Conservation (phyloP, 2,888 invertebrate genomes). For the Coelopa pilipes region DNA sequence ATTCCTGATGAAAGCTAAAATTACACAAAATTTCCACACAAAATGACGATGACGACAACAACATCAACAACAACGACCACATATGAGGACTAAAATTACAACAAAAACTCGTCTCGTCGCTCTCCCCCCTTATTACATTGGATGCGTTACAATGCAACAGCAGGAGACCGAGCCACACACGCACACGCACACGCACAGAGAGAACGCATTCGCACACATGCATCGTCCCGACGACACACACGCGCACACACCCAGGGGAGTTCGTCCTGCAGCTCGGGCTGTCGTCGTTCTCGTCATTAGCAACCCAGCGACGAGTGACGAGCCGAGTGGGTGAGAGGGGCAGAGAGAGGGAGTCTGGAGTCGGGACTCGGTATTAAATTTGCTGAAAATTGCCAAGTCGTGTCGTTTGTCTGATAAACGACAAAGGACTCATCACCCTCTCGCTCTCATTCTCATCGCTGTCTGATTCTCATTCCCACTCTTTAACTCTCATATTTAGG, state of each 20-base stretch:
- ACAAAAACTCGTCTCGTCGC: too few species aligned
- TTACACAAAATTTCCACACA: conserved; percentile 37
- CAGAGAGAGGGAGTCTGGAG: too few species aligned
- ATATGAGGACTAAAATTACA: too few species aligned
- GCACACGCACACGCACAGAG: not conserved
- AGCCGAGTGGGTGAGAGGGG: too few species aligned
- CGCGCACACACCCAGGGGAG: not conserved
- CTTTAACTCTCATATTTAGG: too few species aligned
- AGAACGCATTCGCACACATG: not conserved
- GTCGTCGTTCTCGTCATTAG: conserved; percentile 7
- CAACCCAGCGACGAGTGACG: not conserved
- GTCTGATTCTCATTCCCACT: too few species aligned
- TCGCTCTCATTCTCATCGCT: too few species aligned
- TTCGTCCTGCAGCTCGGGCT: not conserved
- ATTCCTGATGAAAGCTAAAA: conserved; percentile 47
- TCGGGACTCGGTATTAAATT: conserved; percentile 19
- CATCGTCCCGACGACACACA: not conserved
- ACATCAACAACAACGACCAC: not conserved
- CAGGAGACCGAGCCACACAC: too few species aligned
- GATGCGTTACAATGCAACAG: too few species aligned
- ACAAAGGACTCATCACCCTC: conserved; percentile 24
- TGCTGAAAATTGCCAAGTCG: conserved; percentile 29
- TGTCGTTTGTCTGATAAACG: conserved; percentile 17
- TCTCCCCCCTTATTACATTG: too few species aligned
- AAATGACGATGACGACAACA: not conserved